Percentiles rank a stretch among this genome's conserved stretches.
Conservation (phyloP, 1,140 invertebrate species). For the Medauroidea extradentata region DNA sequence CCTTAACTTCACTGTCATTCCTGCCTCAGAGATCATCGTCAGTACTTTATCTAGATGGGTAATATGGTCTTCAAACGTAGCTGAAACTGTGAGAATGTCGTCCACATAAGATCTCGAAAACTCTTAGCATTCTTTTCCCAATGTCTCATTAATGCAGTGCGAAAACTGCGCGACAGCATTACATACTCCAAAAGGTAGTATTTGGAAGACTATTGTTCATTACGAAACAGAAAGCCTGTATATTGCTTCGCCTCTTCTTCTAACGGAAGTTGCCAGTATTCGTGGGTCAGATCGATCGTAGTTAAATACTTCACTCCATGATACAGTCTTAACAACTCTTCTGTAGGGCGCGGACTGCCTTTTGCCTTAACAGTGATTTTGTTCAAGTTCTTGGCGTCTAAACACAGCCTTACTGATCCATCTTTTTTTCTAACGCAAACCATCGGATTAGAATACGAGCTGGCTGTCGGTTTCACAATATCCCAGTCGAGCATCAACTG, state of each 20-base stretch:
- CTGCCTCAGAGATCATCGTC: neutral
- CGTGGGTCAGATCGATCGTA: neutral
- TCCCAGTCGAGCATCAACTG: neutral
- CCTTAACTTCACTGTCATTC: neutral
- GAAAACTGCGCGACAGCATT: neutral
- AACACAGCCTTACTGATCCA: neutral
- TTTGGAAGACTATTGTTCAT: neutral
- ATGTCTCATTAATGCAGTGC: neutral
- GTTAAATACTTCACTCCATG: neutral
- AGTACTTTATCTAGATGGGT: neutral
- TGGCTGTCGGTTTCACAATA: neutral
- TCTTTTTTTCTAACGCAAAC: constrained; percentile 1
- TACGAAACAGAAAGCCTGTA: neutral
- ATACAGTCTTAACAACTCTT: neutral
- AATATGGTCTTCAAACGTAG: neutral
- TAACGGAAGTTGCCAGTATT: neutral
- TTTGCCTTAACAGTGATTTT: neutral
- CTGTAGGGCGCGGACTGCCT: neutral
- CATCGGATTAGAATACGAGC: neutral
- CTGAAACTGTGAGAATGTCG: neutral
- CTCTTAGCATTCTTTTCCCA: neutral
- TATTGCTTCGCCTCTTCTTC: neutral
- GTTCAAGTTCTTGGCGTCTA: neutral
- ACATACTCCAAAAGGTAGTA: neutral
- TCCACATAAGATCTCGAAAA: neutral